phyloP scores from a whole-genome alignment of 2,797 vertebrate species.

The Chloroceryle inda region DNA sequence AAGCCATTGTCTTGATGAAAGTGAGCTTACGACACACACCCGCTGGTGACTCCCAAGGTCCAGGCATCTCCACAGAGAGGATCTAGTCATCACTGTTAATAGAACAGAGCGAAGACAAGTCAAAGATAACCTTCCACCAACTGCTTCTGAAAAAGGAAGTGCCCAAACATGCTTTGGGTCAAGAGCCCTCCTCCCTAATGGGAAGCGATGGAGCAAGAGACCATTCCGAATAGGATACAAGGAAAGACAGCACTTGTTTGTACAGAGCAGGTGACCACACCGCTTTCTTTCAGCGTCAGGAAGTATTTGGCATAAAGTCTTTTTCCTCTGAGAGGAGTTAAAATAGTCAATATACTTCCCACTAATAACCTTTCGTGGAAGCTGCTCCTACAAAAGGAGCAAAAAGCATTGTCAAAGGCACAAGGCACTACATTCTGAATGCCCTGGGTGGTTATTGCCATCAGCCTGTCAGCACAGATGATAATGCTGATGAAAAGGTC shows the following conservation, averaged over 20 bases:
- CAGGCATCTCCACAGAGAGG: fast-evolving
- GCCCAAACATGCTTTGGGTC: fast-evolving
- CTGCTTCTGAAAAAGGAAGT: neutral
- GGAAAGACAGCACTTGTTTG: neutral
- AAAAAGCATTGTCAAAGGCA: neutral
- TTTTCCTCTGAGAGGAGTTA: neutral
- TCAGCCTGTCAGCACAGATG: neutral
- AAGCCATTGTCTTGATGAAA: neutral
- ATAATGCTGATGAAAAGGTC: neutral
- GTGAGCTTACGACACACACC: fast-evolving
- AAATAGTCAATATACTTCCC: neutral
- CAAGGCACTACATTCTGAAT: neutral
- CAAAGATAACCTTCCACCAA: neutral
- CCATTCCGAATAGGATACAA: neutral
- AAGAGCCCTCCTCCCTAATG: neutral
- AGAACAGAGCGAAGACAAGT: neutral
- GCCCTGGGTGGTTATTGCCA: neutral
- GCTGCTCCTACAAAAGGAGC: neutral
- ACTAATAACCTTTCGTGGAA: neutral
- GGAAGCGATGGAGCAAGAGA: neutral
- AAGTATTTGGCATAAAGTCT: neutral
- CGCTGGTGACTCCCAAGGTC: neutral
- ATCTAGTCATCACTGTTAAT: fast-evolving
- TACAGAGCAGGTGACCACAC: neutral
- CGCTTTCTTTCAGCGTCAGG: neutral